Conservation (phyloP, 2,888 invertebrate genomes). For the Byasa hedistus region DNA sequence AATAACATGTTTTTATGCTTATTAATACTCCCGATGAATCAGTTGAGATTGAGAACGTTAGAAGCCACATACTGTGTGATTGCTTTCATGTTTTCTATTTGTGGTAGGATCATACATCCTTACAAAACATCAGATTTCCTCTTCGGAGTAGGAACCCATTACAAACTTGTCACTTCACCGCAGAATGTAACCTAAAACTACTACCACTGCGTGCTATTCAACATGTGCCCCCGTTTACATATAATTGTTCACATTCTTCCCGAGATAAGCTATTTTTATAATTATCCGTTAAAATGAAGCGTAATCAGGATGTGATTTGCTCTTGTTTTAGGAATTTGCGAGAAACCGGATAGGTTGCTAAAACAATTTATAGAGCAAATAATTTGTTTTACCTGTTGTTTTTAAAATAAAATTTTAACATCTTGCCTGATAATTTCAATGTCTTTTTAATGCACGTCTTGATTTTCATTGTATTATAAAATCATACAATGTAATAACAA, state of each 20-base stretch:
- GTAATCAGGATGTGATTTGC: slow-evolving; percentile 1
- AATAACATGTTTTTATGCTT: neutral
- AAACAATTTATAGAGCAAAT: neutral
- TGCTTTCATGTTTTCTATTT: neutral
- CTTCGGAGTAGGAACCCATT: slow-evolving; percentile 55
- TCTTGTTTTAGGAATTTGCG: neutral
- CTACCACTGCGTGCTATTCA: slow-evolving; percentile 43
- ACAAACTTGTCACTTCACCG: slow-evolving; percentile 54
- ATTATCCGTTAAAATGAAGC: slow-evolving; percentile 4
- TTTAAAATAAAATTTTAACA: neutral
- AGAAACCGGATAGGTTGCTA: too few relatives aligned
- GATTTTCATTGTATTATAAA: neutral
- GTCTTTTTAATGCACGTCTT: neutral
- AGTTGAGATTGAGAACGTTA: neutral
- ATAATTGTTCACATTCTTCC: slow-evolving; percentile 36
- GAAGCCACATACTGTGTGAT: neutral
- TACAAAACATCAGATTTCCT: neutral
- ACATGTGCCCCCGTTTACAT: slow-evolving; percentile 37
- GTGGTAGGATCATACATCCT: neutral
- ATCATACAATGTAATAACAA: neutral
- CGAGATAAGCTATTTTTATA: slow-evolving; percentile 7
- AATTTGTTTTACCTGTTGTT: neutral
- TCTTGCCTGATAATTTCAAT: too few relatives aligned
- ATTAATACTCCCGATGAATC: neutral
- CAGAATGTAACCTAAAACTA: slow-evolving; percentile 63